These are phyloP conservation scores for Ictalurus furcatus DNA, from an alignment of 2,113 vertebrate species.

Conservation along the genomic window DNA sequence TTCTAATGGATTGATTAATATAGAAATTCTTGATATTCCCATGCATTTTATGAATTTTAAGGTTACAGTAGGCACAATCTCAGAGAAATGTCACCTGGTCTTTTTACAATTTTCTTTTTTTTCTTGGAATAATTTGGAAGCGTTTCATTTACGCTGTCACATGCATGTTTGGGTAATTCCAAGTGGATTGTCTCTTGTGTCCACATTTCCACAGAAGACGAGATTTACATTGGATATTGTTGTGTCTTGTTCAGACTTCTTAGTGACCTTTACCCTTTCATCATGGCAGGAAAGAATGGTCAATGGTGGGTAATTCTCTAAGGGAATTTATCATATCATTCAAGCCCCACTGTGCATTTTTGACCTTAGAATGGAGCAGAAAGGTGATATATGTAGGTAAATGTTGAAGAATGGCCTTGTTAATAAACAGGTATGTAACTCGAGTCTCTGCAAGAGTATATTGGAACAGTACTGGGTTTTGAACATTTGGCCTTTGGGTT, in stretches of 20 bases:
- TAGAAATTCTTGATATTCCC: not conserved
- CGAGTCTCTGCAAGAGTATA: slow-evolving; percentile 3
- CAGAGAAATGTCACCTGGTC: not conserved
- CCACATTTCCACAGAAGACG: not conserved
- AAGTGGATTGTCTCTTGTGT: not conserved
- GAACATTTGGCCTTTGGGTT: slow-evolving; percentile 29
- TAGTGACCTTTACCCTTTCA: slow-evolving; percentile 11
- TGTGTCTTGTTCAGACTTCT: not conserved
- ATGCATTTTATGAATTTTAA: not conserved
- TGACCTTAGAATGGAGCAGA: not conserved
- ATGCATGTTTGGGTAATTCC: not conserved
- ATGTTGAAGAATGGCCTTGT: slow-evolving; percentile 9
- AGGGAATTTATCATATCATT: not conserved
- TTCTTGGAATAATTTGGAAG: too few species aligned
- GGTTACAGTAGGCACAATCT: not conserved
- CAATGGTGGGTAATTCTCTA: not conserved
- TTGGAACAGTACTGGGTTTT: not conserved
- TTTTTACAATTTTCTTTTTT: not conserved
- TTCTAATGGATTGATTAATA: not conserved
- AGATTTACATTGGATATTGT: not conserved
- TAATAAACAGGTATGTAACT: slow-evolving; percentile 31
- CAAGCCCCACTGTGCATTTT: not conserved
- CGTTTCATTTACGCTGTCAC: not conserved
- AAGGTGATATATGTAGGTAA: slow-evolving; percentile 10
- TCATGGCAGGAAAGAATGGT: not conserved